Percentiles rank a stretch among this genome's conserved stretches.
Evolutionary conservation across 1,140 invertebrate genomes (phyloP).

Genomic region (Rhynchophorus ferrugineus): DNA sequence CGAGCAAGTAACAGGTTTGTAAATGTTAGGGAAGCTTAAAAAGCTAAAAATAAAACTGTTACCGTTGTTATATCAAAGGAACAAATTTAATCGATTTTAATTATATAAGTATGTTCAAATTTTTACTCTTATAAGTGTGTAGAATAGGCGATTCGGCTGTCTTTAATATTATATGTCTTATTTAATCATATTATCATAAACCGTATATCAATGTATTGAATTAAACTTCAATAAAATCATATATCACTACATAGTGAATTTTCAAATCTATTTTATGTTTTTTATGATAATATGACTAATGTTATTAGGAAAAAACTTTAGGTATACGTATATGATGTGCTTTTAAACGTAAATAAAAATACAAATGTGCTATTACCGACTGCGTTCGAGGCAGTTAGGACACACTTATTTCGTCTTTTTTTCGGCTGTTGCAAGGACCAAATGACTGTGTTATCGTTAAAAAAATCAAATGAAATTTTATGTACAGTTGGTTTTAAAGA

Average conservation of each 20-base stretch:
- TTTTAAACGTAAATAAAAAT: too few relatives aligned
- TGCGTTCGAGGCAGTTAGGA: conserved; percentile 7
- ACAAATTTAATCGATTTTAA: neutral
- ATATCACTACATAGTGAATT: neutral
- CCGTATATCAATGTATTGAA: neutral
- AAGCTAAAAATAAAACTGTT: neutral
- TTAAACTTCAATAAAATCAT: neutral
- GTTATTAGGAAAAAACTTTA: neutral
- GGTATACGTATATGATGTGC: conserved; percentile 12
- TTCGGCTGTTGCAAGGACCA: conserved; percentile 8
- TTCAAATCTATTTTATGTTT: neutral
- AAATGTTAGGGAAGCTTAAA: neutral
- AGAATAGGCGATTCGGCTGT: conserved; percentile 6
- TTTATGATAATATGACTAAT: neutral
- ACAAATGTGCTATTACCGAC: conserved; percentile 1
- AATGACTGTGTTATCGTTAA: conserved; percentile 12
- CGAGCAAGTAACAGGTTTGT: neutral
- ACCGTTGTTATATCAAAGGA: neutral
- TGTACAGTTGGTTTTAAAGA: conserved; percentile 8
- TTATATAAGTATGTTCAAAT: conserved; percentile 4
- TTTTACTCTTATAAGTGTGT: conserved; percentile 5
- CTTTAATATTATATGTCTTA: neutral
- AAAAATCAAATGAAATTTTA: conserved; percentile 13
- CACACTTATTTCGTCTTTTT: conserved; percentile 10
- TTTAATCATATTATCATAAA: neutral